phyloP scores from a whole-genome alignment of 2,113 vertebrate genomes.

The Pimephales promelas region DNA sequence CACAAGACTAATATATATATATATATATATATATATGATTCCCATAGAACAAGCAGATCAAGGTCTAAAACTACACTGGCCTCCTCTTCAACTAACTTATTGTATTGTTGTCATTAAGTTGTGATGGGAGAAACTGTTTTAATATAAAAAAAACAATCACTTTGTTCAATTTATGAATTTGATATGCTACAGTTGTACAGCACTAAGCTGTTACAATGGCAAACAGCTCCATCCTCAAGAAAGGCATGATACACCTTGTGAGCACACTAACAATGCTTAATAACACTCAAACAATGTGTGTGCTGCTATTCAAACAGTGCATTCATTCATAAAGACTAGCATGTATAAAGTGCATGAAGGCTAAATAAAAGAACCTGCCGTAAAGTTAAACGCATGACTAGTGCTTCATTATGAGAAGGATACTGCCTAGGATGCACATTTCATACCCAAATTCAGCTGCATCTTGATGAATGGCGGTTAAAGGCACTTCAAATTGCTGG shows the following conservation, averaged over 20 bases:
- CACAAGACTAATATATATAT: no score
- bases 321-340: neutral
- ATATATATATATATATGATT: no score
- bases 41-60: no score
- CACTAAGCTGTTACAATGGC: neutral
- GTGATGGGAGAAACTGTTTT: neutral
- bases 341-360: neutral
- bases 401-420: conserved; percentile 3
- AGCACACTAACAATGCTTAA: neutral
- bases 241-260: neutral
- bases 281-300: neutral
- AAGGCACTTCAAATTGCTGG: neutral
- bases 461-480: neutral
- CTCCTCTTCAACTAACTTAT: neutral
- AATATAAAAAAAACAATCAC: neutral
- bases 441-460: neutral
- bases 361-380: neutral
- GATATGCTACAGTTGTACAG: neutral
- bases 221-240: neutral
- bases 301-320: conserved; percentile 11
- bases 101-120: neutral
- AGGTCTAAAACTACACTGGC: neutral
- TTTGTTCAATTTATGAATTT: neutral
- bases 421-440: conserved; percentile 21
- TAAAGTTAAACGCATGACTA: neutral